Percentiles rank a stretch among this genome's conserved stretches.
phyloP scores from a whole-genome alignment of 2,888 invertebrate species.

The Embidobia sp. region DNA sequence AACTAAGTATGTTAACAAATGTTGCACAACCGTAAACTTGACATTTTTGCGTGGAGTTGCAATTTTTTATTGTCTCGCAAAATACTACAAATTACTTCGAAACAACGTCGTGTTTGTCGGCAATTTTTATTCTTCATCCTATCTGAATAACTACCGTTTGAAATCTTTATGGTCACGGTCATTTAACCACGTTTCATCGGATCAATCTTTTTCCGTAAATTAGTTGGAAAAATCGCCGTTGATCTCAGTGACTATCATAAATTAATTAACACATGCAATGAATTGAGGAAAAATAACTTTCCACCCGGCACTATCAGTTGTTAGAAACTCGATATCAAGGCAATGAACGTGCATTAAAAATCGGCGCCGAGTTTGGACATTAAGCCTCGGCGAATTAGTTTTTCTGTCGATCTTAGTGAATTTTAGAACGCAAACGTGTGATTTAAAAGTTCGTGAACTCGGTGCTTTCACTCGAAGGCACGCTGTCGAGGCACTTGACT shows the following conservation, averaged over 20 bases:
- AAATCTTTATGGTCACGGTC: no score
- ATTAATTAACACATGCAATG: slow-evolving; percentile 24
- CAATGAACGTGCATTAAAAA: no score
- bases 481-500: slow-evolving; percentile 66
- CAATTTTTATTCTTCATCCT: no score
- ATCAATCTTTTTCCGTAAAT: no score
- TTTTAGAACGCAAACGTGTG: slow-evolving; percentile 59
- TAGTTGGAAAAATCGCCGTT: no score
- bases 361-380: slow-evolving; percentile 6
- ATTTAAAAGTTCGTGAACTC: slow-evolving; percentile 66
- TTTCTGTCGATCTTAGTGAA: slow-evolving; percentile 31
- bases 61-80: not conserved
- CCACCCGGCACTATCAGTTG: slow-evolving; percentile 22
- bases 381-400: slow-evolving; percentile 29
- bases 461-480: slow-evolving; percentile 65
- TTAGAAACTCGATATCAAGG: slow-evolving; percentile 24
- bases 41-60: slow-evolving; percentile 21
- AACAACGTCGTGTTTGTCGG: no score
- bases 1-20: slow-evolving; percentile 8
- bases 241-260: slow-evolving; percentile 16
- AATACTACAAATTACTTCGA: not conserved
- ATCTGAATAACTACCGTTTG: no score
- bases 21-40: slow-evolving; percentile 36
- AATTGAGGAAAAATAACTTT: slow-evolving; percentile 29
- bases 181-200: no score